These are phyloP conservation scores for Crypturellus undulatus DNA, from an alignment of 2,113 vertebrate genomes.

Conservation along the genomic window DNA sequence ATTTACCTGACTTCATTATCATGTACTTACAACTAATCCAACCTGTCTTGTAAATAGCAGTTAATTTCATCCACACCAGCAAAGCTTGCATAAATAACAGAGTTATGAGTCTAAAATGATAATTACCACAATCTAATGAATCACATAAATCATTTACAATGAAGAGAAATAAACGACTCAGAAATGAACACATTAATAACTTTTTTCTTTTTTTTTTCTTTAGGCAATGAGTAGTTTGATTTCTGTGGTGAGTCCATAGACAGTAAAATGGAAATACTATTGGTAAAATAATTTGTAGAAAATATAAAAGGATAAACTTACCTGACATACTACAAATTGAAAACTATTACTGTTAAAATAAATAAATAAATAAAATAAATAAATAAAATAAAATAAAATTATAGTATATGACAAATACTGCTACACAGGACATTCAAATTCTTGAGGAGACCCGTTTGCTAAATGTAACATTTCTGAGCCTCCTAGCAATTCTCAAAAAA, in stretches of 20 bases:
- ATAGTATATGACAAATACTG: not conserved
- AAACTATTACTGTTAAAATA: constrained; percentile 57
- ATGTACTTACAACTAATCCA: constrained; percentile 43
- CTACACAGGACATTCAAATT: not conserved
- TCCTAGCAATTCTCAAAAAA: not conserved
- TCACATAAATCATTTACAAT: constrained; percentile 82
- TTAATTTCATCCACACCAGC: constrained; percentile 61
- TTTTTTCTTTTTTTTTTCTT: constrained; percentile 39
- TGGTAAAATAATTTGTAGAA: constrained; percentile 75
- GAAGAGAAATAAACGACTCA: constrained; percentile 74
- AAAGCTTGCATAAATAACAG: constrained; percentile 63
- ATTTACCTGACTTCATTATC: constrained; percentile 63
- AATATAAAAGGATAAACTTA: constrained; percentile 71
- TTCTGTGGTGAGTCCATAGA: constrained; percentile 65
- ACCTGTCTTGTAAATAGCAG: constrained; percentile 42
- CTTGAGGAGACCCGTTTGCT: constrained; percentile 1
- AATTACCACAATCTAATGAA: constrained; percentile 82
- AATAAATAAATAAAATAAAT: not conserved
- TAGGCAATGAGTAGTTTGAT: constrained; percentile 72
- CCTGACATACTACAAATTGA: constrained; percentile 55
- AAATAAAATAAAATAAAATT: not conserved
- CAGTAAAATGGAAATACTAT: constrained; percentile 63
- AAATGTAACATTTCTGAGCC: not conserved
- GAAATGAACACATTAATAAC: constrained; percentile 77
- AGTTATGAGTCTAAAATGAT: constrained; percentile 76